Evolutionary conservation across 2,113 vertebrate genomes (phyloP).

Genomic region (Dascyllus trimaculatus): DNA sequence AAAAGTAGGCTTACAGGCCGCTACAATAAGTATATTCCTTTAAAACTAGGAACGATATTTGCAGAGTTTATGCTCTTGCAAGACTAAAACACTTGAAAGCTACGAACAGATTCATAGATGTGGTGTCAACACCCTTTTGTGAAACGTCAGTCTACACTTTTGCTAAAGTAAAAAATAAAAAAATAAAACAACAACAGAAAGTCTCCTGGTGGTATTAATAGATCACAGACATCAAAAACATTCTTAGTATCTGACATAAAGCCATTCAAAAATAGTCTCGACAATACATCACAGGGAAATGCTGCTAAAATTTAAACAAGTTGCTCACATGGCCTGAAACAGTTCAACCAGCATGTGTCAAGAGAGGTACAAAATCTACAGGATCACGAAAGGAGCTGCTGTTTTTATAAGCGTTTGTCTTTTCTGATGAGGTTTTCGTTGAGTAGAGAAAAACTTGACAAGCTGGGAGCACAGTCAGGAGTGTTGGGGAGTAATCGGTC

Average conservation of each 20-base stretch:
- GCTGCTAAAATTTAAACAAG: slow-evolving; percentile 28
- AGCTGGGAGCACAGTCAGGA: neutral
- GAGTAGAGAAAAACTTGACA: slow-evolving; percentile 4
- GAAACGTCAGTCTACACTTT: slow-evolving; percentile 34
- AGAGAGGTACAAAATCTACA: neutral
- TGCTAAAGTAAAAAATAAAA: neutral
- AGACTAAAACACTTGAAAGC: slow-evolving; percentile 68
- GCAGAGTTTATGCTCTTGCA: slow-evolving; percentile 56
- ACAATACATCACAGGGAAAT: slow-evolving; percentile 45
- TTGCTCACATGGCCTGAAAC: slow-evolving; percentile 30
- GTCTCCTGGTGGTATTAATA: slow-evolving; percentile 17
- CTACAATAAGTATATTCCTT: slow-evolving; percentile 76
- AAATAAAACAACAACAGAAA: neutral
- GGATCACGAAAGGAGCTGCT: neutral
- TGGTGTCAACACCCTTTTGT: slow-evolving; percentile 50
- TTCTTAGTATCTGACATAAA: slow-evolving; percentile 29
- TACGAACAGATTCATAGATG: slow-evolving; percentile 48
- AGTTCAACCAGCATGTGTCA: slow-evolving; percentile 37
- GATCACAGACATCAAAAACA: slow-evolving; percentile 21
- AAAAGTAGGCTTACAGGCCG: slow-evolving; percentile 66
- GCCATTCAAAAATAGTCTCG: slow-evolving; percentile 19
- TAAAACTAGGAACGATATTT: slow-evolving; percentile 77
- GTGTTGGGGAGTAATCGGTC: slow-evolving; percentile 11
- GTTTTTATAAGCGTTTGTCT: too few species aligned
- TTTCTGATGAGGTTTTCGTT: neutral